Percentiles rank a stretch among this genome's conserved stretches.
Evolutionary conservation across 2,888 invertebrate species (phyloP).

Genomic region (Apamea monoglypha): DNA sequence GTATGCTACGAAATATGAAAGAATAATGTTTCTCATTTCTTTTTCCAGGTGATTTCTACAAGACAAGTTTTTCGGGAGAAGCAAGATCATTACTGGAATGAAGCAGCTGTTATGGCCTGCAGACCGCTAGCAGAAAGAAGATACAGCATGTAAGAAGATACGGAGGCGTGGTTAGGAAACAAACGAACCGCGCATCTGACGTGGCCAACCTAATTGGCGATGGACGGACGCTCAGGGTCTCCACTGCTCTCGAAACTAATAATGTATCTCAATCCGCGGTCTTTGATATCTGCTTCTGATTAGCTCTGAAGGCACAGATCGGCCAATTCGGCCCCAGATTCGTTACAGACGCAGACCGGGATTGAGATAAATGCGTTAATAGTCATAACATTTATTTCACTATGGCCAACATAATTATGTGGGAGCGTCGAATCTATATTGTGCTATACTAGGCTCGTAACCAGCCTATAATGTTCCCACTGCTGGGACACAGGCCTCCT

Average conservation of each 20-base stretch:
- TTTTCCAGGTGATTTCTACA: conserved; percentile 31
- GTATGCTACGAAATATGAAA: neutral
- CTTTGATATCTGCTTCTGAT: neutral
- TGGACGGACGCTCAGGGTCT: too few relatives aligned
- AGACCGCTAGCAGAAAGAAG: neutral
- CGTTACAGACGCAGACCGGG: neutral
- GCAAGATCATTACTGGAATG: neutral
- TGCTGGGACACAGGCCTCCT: neutral
- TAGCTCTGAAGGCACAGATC: neutral
- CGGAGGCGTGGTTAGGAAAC: neutral
- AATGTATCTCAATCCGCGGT: neutral
- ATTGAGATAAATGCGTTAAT: neutral
- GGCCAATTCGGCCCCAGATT: neutral
- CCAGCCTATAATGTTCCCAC: neutral
- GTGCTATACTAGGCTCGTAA: neutral
- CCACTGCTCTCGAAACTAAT: neutral
- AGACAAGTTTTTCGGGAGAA: neutral
- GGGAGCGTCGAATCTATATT: neutral
- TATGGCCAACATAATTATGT: neutral
- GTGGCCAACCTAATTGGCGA: neutral
- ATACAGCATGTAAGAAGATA: neutral
- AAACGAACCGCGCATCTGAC: neutral
- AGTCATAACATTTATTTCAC: neutral
- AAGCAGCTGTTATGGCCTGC: neutral
- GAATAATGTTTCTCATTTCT: conserved; percentile 2